These are phyloP conservation scores for Trisateles emortualis DNA, from an alignment of 2,888 invertebrate species.

Conservation along the genomic window DNA sequence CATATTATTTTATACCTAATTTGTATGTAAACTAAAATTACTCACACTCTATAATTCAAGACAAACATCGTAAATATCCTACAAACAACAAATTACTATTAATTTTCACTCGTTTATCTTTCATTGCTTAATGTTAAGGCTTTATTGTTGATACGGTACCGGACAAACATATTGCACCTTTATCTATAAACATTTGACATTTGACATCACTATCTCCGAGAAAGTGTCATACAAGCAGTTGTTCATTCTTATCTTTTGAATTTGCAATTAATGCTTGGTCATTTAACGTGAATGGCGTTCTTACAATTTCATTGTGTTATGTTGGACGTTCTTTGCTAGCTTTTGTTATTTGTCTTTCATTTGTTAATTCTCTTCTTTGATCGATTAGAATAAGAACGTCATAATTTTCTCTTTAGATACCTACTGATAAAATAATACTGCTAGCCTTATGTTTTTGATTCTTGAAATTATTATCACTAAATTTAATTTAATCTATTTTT, in stretches of 20 bases:
- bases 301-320: slow-evolving; percentile 30
- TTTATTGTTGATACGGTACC: slow-evolving; percentile 45
- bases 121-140: slow-evolving; percentile 44
- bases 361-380: not conserved
- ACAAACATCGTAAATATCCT: slow-evolving; percentile 26
- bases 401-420: not conserved
- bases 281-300: slow-evolving; percentile 47
- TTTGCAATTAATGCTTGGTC: slow-evolving; percentile 65
- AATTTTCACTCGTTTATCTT: slow-evolving; percentile 46
- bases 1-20: too few relatives aligned
- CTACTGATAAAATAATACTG: too few relatives aligned
- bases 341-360: slow-evolving; percentile 17
- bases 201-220: slow-evolving; percentile 66
- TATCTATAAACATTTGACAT: slow-evolving; percentile 61
- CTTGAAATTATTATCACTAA: too few relatives aligned
- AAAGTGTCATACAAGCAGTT: slow-evolving; percentile 75
- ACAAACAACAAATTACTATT: slow-evolving; percentile 39
- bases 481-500: too few relatives aligned
- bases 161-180: slow-evolving; percentile 55
- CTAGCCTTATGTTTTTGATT: too few relatives aligned
- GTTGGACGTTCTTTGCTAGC: slow-evolving; percentile 43
- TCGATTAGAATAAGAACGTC: not conserved
- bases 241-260: slow-evolving; percentile 57
- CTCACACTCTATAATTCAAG: slow-evolving; percentile 21
- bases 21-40: slow-evolving; percentile 9